Evolutionary conservation across 1,140 invertebrate species (phyloP).

Genomic region (Pissodes strobi): DNA sequence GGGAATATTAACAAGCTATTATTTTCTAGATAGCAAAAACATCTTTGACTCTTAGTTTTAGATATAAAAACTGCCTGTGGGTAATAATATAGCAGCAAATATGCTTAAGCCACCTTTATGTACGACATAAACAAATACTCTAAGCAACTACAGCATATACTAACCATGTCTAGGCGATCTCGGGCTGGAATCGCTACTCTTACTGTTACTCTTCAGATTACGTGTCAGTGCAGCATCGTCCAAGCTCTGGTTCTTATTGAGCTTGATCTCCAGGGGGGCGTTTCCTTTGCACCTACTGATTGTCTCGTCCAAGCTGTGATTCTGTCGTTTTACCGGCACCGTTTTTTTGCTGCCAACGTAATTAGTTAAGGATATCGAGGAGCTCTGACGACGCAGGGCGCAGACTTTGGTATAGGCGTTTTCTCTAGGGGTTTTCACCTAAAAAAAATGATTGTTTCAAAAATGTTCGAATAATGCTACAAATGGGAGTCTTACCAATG

Average conservation of each 20-base stretch:
- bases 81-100: no score
- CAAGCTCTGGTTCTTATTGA: constrained; percentile 63
- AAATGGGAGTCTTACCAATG: no score
- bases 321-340: constrained; percentile 61
- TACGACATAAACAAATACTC: no score
- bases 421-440: constrained; percentile 73
- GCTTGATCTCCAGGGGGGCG: constrained; percentile 43
- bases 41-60: no score
- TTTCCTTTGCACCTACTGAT: constrained; percentile 57
- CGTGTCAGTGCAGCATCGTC: constrained; percentile 61
- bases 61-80: no score
- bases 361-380: constrained; percentile 71
- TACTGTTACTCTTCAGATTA: constrained; percentile 24
- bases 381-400: constrained; percentile 79
- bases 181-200: constrained; percentile 38
- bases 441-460: no score
- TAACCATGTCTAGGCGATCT: constrained; percentile 35
- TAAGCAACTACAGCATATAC: no score
- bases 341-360: constrained; percentile 58
- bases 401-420: constrained; percentile 85
- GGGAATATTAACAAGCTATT: no score
- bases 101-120: no score
- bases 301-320: constrained; percentile 72
- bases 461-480: no score
- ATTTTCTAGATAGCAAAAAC: no score